Conservation (phyloP, 2,888 invertebrate species). For the Nephrotoma guestfalica region DNA sequence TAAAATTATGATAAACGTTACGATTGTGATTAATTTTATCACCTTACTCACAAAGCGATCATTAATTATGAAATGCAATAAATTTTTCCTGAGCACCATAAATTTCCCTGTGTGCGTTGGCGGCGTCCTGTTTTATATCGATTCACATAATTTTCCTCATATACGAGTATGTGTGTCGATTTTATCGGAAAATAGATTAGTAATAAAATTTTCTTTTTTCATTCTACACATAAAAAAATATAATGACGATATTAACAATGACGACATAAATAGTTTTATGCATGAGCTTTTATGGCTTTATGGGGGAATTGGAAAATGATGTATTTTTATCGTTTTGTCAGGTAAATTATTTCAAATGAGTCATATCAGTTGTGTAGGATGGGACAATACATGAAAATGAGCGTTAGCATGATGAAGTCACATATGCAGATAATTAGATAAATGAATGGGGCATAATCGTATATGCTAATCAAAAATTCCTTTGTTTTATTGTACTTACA, state of each 20-base stretch:
- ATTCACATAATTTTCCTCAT: neutral
- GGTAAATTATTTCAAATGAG: neutral
- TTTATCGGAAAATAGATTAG: neutral
- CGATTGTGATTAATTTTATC: neutral
- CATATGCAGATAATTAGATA: neutral
- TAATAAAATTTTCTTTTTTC: neutral
- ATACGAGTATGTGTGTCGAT: neutral
- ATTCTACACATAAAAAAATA: too few relatives aligned
- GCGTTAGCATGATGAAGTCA: neutral
- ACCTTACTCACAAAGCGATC: neutral
- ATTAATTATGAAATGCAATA: neutral
- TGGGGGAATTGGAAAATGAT: neutral
- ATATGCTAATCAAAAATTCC: neutral
- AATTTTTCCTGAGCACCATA: neutral
- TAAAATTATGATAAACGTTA: neutral
- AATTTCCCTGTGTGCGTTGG: neutral
- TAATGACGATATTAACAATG: neutral
- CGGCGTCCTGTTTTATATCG: neutral
- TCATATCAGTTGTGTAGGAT: neutral
- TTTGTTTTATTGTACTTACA: neutral
- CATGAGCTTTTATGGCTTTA: neutral
- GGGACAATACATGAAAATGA: neutral
- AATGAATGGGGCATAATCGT: neutral
- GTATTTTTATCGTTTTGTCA: neutral
- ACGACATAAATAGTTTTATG: neutral